Evolutionary conservation across 2,797 vertebrate species (phyloP).

Genomic region (Hippopotamyrus pictus): DNA sequence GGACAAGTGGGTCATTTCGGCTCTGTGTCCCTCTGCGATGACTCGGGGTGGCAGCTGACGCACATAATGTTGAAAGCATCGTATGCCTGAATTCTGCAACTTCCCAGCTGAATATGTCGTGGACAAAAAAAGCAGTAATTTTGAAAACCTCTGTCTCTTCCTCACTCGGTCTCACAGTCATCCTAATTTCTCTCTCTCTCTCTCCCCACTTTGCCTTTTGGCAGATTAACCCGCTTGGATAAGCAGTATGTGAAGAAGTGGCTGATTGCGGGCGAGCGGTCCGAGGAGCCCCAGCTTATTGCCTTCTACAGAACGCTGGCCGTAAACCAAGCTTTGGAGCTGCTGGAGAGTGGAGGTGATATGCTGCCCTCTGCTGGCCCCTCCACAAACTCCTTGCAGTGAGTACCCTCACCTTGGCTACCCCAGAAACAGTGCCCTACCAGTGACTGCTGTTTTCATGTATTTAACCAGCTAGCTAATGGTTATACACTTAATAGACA

Average conservation of each 20-base stretch:
- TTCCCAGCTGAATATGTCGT: neutral
- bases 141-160: neutral
- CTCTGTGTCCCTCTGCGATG: constrained; percentile 5
- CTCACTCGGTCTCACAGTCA: neutral
- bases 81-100: neutral
- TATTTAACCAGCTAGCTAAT: neutral
- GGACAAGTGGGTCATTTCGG: constrained; percentile 79
- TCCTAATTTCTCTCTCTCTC: neutral
- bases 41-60: neutral
- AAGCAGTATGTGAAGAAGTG: constrained; percentile 97
- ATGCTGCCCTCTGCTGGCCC: constrained; percentile 76
- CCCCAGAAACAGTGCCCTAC: neutral
- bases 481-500: neutral
- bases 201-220: neutral
- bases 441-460: neutral
- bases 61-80: neutral
- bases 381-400: constrained; percentile 95
- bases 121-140: neutral
- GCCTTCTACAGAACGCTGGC: constrained; percentile 99
- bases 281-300: constrained; percentile 93
- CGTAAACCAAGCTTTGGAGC: constrained; percentile 94
- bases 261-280: constrained; percentile 86
- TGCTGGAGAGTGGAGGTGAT: constrained; percentile 88
- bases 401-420: constrained; percentile 42
- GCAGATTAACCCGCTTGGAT: constrained; percentile 82